Conservation (phyloP, 2,113 vertebrate genomes). For the Sigmodon hispidus region DNA sequence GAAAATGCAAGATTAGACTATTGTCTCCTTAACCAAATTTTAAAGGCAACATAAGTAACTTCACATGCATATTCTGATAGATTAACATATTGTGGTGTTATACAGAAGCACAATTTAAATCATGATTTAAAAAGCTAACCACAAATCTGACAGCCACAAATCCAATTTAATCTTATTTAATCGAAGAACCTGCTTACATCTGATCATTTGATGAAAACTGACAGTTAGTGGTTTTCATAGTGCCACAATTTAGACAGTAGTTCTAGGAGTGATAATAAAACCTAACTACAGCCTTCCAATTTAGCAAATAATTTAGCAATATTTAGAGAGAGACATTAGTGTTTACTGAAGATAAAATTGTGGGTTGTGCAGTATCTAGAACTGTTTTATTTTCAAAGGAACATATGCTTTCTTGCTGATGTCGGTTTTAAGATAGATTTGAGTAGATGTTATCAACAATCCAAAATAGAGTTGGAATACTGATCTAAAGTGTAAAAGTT, state of each 20-base stretch:
- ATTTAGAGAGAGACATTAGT: constrained; percentile 31
- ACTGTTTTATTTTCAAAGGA: constrained; percentile 49
- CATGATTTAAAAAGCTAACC: constrained; percentile 12
- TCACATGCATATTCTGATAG: background rate
- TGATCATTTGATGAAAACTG: constrained; percentile 55
- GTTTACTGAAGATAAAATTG: background rate
- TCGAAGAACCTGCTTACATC: constrained; percentile 48
- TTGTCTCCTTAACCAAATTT: background rate
- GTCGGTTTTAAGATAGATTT: constrained; percentile 13
- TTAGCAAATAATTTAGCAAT: constrained; percentile 34
- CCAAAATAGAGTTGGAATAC: constrained; percentile 1
- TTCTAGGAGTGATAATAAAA: constrained; percentile 44
- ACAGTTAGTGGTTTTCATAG: constrained; percentile 56
- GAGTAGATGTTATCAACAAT: background rate
- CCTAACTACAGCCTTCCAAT: background rate
- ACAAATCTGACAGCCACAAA: constrained; percentile 31
- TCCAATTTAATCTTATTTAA: constrained; percentile 48
- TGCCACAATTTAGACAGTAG: background rate
- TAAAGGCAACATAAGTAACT: background rate
- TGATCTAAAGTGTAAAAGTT: background rate
- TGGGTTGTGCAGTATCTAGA: background rate
- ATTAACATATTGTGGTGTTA: background rate
- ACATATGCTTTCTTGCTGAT: background rate
- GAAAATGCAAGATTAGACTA: background rate
- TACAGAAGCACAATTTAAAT: constrained; percentile 47